Evolutionary conservation across 2,113 vertebrate species (phyloP), one percentile per base, ranked within the genome.

Genomic region (Pleuronectes platessa): DNA sequence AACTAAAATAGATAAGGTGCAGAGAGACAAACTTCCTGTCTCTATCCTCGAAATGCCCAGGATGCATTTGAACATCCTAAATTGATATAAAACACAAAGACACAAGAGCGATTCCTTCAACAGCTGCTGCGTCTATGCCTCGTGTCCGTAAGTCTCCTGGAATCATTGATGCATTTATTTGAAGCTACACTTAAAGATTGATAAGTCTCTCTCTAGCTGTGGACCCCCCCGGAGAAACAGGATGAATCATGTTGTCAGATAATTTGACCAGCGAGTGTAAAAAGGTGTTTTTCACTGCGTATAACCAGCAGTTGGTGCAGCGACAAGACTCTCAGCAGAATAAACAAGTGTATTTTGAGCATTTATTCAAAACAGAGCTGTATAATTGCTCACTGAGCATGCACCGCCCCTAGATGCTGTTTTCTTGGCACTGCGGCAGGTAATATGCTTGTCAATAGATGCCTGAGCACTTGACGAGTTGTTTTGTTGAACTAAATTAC

Each of bases 401-500:
- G 61, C n/a, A 4, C 18, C 9, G 2, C 37, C 21, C 51, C n/a
- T 6, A 78, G 58, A 81, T 68, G 64, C 68, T 69, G 74, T 83
- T 86, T 84, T 78, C 67, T 71, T 59, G 51, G 60, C 63, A 81
- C 81, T 71, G 76, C 54, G 15, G 80, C 84, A 82, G 63, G 77
- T 80, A 86, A 87, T 71, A 18, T 40, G 72, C 79, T 73, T 47
- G 77, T 87, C 82, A 84, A 72, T 76, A 81, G 78, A 89, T 87
- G 76, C 68, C 82, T 85, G 65, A 81, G 84, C 73, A 79, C 71
- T 79, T 74, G 71, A 88, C 83, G 81, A 88, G 74, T 26, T 88
- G 88, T 90, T 92, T 86, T 84, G 82, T 88, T 71, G 66, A 83
- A 83, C 80, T 86, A 75, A 90, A 91, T 90, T 67, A 85, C 84